Evolutionary conservation across 1,140 invertebrate species (phyloP), one percentile per base, ranked within the genome.

Genomic region (Tachypleus tridentatus): DNA sequence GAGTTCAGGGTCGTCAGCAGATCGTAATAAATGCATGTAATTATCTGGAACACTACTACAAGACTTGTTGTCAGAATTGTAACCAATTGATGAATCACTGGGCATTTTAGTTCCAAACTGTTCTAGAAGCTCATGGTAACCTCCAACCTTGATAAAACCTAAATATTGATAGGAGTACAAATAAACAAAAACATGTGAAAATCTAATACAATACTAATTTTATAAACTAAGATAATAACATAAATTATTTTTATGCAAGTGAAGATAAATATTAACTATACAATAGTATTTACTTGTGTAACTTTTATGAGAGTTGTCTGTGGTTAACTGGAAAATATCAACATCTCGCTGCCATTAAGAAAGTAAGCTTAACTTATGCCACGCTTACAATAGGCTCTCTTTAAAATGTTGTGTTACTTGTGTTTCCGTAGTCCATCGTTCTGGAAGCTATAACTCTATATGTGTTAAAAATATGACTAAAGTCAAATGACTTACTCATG

Each of bases 71-170:
- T 70, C 62, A 3, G 73, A 73, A 49, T 70, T 59, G 47, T 70
- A 74, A 65, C 75, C 75, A 0, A 71, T 68, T 11, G 70, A 70
- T 57, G 70, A 74, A 10, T 64, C 57, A 11, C 68, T 64, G 3
- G 73, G 64, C 4, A 65, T 64, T 3, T 63, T 58, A 6, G 47
- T 58, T 11, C 79, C 73, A 10, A 79, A 74, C 3, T 78, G 77
- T 11, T 73, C 59, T 5, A 79, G 74, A 56, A 82, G 71, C 0
- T 73, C 75, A 11, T 65, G 57, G 65, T 77, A 79, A 3, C 81
- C 80, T 48, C 80, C 81, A 29, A 82, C 77, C 65, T 77, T 68
- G 5, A 69, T 52, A 8, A 72, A 64, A 58, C 62, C 71, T 69
- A 53, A 49, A 49, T 57, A 10, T 57, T 11, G 54, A 11, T 57